Base-by-base conservation (phyloP, 2,888 invertebrate genomes). In the Hypolimnas misippus region DNA sequence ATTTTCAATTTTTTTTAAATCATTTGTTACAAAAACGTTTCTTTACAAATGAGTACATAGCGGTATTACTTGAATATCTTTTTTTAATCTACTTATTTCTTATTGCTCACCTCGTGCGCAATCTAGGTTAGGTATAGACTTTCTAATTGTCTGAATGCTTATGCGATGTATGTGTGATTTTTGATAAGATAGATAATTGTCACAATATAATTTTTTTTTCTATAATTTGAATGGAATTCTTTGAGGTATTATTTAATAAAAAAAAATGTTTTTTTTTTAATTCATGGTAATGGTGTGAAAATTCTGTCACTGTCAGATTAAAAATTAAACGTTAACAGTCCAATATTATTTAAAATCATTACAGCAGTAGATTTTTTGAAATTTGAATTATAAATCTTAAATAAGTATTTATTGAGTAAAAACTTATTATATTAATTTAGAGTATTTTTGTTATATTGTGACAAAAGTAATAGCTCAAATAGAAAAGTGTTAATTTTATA, bases 61-160 rank as follows among this genome's bases (percentile, higher is more conserved):
- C 38, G 35, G 14, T 12, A 33, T 57, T 35, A 50, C 42, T 57
- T 62, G 57, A 51, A 50, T 65, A 50, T 54, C 17, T 46, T 33
- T 57, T 61, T 61, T 61, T 55, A 61, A 62, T 65, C 54, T 54
- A 66, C 49, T 62, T 62, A 56, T 62, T 59, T 60, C 57, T 59
- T 31, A 49, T 64, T 66, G 63, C 63, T 65, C 62, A 64, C 59
- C 21, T 57, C 46, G 57, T 61, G 65, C 61, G 65, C 62, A 63
- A 61, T 66, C 33, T 60, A 59, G 55, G 40, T 44, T 64, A 59
- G 42, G 59, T 38, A 14, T 63, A 63, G 54, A 54, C 65, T 65
- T 25, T 65, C 40, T 49, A 53, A 29, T 16, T 38, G 46, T 64
- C 29, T 40, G 46, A 46, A 56, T 64, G 57, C 54, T 50, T 60